Conservation (phyloP, 2,797 vertebrate species). For the Phalanger gymnotis region DNA sequence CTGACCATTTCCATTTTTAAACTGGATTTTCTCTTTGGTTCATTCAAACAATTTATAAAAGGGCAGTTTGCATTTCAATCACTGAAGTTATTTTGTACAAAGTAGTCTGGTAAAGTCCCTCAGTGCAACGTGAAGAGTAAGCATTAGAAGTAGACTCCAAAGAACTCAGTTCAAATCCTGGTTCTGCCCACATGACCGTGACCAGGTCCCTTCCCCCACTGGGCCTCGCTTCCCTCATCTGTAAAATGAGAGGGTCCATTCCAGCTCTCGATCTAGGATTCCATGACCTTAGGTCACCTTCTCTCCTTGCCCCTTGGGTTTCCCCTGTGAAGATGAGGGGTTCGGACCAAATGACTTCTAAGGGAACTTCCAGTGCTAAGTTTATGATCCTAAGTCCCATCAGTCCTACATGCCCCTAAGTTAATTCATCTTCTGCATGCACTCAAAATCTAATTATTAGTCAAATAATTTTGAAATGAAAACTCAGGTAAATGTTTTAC, state of each 20-base stretch:
- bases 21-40: neutral
- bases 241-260: neutral
- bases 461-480: slow-evolving; percentile 34
- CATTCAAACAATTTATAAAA: neutral
- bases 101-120: neutral
- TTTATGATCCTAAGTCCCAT: neutral
- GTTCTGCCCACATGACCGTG: neutral
- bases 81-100: neutral
- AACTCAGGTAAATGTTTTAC: slow-evolving; percentile 79
- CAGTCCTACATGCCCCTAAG: slow-evolving; percentile 9
- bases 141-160: neutral
- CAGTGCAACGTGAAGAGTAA: neutral
- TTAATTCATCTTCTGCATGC: slow-evolving; percentile 4
- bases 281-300: neutral
- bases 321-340: neutral
- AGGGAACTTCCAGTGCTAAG: neutral
- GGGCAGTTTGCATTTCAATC: neutral
- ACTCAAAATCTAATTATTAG: slow-evolving; percentile 18
- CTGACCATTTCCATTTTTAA: neutral
- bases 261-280: neutral
- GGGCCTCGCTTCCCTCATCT: neutral
- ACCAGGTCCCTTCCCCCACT: neutral
- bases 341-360: neutral
- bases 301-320: neutral
- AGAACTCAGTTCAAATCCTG: neutral